phyloP scores from a whole-genome alignment of 2,797 vertebrate genomes.

The Erpetoichthys calabaricus region DNA sequence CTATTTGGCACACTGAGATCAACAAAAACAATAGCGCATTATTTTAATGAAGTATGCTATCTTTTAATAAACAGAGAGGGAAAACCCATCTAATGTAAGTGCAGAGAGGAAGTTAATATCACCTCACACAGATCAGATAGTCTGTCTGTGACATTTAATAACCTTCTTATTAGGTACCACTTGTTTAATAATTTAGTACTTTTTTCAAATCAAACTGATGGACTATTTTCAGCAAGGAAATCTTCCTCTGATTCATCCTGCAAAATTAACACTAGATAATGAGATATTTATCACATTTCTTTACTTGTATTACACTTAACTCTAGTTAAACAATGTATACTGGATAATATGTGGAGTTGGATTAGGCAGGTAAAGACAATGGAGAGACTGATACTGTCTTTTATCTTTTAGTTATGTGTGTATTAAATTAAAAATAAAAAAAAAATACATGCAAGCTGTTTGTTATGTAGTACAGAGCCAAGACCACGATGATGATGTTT shows the following conservation, averaged over 20 bases:
- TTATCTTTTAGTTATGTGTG: too few relatives aligned
- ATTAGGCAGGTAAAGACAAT: too few relatives aligned
- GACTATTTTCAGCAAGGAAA: slow-evolving; percentile 40
- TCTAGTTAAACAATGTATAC: too few relatives aligned
- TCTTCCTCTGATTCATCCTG: slow-evolving; percentile 12
- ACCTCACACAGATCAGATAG: slow-evolving; percentile 26
- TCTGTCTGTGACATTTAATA: slow-evolving; percentile 38
- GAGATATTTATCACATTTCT: slow-evolving; percentile 22
- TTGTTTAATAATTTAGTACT: slow-evolving; percentile 37
- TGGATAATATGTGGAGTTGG: too few relatives aligned
- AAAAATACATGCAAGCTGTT: too few relatives aligned
- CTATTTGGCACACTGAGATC: slow-evolving; percentile 25
- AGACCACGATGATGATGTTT: too few relatives aligned
- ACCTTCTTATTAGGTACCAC: slow-evolving; percentile 34
- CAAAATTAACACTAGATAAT: slow-evolving; percentile 36
- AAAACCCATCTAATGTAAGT: slow-evolving; percentile 11
- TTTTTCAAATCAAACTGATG: slow-evolving; percentile 36
- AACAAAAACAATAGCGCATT: slow-evolving; percentile 20
- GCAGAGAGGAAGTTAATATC: slow-evolving; percentile 26
- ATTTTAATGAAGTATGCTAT: slow-evolving; percentile 37
- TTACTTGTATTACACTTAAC: slow-evolving; percentile 5
- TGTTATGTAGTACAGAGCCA: too few relatives aligned
- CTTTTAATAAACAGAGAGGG: slow-evolving; percentile 14
- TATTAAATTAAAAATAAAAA: too few relatives aligned
- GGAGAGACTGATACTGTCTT: too few relatives aligned